Conservation (phyloP, 2,797 vertebrate genomes). For the Rhinoraja longicauda region DNA sequence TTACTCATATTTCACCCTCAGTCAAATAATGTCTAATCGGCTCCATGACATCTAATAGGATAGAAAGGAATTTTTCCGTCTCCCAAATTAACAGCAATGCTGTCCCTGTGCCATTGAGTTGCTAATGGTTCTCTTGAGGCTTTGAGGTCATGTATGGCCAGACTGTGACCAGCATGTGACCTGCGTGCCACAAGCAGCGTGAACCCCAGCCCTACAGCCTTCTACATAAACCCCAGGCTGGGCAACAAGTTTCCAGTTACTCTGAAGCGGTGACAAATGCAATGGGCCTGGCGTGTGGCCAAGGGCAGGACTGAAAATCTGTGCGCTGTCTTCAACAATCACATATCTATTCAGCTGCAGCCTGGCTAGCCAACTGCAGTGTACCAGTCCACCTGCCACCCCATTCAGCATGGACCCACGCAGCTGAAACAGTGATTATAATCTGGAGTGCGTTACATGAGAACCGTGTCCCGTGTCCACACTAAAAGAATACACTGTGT, state of each 20-base stretch:
- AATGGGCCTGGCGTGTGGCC: neutral
- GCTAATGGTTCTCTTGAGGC: slow-evolving; percentile 1
- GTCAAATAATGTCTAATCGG: neutral
- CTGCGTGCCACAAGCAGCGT: neutral
- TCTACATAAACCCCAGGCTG: neutral
- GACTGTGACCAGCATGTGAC: neutral
- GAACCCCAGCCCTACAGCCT: slow-evolving; percentile 7
- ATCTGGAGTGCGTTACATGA: slow-evolving; percentile 35
- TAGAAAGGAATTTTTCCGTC: neutral
- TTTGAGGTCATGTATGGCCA: neutral
- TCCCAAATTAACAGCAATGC: neutral
- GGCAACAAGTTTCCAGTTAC: slow-evolving; percentile 22
- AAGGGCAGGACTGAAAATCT: neutral
- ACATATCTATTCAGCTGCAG: slow-evolving; percentile 9
- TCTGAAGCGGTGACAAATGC: neutral
- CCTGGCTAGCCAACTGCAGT: neutral
- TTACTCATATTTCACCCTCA: slow-evolving; percentile 1
- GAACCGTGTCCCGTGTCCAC: slow-evolving; percentile 10
- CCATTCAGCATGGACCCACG: slow-evolving; percentile 5
- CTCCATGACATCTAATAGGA: neutral
- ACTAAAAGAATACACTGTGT: slow-evolving; percentile 18
- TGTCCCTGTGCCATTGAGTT: neutral
- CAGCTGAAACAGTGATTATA: slow-evolving; percentile 32
- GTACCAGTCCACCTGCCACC: slow-evolving; percentile 4
- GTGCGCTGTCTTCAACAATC: neutral